phyloP scores from a whole-genome alignment of 1,140 invertebrate species.

The Trichonephila clavipes region DNA sequence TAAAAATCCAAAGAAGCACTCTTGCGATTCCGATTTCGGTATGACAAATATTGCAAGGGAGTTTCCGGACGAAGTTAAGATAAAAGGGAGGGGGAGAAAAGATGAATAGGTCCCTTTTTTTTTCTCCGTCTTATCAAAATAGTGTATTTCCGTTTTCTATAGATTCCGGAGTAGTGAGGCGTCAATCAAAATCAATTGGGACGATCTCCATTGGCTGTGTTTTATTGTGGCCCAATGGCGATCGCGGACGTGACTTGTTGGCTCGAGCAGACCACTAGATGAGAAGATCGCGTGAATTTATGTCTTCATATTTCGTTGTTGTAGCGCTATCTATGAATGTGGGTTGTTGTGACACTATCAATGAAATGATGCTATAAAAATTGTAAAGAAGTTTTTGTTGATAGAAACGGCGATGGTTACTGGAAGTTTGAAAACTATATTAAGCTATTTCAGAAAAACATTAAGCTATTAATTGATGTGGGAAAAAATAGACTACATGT shows the following conservation, averaged over 20 bases:
- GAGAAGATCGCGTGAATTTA: background rate
- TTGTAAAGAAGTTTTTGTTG: background rate
- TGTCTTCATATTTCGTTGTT: background rate
- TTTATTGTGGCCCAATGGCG: slow-evolving; percentile 32
- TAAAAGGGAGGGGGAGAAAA: slow-evolving; percentile 45
- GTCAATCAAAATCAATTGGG: slow-evolving; percentile 71
- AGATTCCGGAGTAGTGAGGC: slow-evolving; percentile 34
- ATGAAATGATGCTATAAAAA: background rate
- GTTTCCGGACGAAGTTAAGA: slow-evolving; percentile 59
- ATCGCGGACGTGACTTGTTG: slow-evolving; percentile 3
- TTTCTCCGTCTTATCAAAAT: slow-evolving; percentile 28
- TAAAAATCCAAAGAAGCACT: slow-evolving; percentile 70
- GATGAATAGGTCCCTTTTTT: slow-evolving; percentile 34
- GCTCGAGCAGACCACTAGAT: background rate
- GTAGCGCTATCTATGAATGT: background rate
- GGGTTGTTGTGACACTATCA: background rate
- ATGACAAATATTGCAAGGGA: slow-evolving; percentile 61
- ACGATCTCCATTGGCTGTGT: slow-evolving; percentile 41
- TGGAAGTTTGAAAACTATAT: background rate
- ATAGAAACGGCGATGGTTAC: background rate
- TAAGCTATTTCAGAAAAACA: no score
- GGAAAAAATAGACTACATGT: no score
- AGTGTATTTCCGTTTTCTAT: slow-evolving; percentile 34
- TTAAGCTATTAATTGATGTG: no score
- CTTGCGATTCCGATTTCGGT: slow-evolving; percentile 66